Evolutionary conservation across 2,797 vertebrate species (phyloP).

Genomic region (Acestrorhynchus altus): DNA sequence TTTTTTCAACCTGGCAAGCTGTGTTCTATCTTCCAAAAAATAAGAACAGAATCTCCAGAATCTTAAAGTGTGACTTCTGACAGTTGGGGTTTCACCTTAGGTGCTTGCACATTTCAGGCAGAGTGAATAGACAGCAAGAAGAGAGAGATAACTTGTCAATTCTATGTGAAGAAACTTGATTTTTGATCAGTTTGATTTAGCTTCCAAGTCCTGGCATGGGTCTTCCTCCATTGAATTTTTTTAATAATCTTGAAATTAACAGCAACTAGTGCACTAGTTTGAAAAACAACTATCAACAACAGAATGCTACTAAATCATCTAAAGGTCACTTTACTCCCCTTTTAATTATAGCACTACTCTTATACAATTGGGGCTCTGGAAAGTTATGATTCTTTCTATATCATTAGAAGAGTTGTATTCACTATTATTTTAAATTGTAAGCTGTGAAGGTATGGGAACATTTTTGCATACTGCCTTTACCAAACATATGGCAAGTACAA

Average conservation of each 20-base stretch:
- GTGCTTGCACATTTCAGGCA: slow-evolving; percentile 40
- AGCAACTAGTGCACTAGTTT: slow-evolving; percentile 67
- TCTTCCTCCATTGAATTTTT: too few relatives aligned
- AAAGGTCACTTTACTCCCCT: slow-evolving; percentile 37
- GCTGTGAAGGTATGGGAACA: slow-evolving; percentile 33
- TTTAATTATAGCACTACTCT: slow-evolving; percentile 27
- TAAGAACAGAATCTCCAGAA: slow-evolving; percentile 51
- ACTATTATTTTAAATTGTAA: slow-evolving; percentile 42
- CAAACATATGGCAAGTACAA: slow-evolving; percentile 31
- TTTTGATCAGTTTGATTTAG: too few relatives aligned
- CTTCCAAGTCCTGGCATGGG: too few relatives aligned
- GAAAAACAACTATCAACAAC: slow-evolving; percentile 47
- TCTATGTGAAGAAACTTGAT: slow-evolving; percentile 57
- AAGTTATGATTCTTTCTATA: slow-evolving; percentile 38
- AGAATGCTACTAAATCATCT: too few relatives aligned
- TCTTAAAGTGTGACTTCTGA: slow-evolving; percentile 56
- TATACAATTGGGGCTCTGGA: slow-evolving; percentile 55
- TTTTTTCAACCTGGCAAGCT: slow-evolving; percentile 48
- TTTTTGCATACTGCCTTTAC: slow-evolving; percentile 46
- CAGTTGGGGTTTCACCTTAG: slow-evolving; percentile 40
- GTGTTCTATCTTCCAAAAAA: slow-evolving; percentile 61
- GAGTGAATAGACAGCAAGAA: slow-evolving; percentile 26
- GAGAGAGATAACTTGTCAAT: slow-evolving; percentile 23
- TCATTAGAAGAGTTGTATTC: slow-evolving; percentile 55
- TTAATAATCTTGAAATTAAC: slow-evolving; percentile 73